A percentile compares a stretch with the other conserved stretches of the same genome.
phyloP scores from a whole-genome alignment of 2,797 vertebrate species.

The Acanthurus tractus region DNA sequence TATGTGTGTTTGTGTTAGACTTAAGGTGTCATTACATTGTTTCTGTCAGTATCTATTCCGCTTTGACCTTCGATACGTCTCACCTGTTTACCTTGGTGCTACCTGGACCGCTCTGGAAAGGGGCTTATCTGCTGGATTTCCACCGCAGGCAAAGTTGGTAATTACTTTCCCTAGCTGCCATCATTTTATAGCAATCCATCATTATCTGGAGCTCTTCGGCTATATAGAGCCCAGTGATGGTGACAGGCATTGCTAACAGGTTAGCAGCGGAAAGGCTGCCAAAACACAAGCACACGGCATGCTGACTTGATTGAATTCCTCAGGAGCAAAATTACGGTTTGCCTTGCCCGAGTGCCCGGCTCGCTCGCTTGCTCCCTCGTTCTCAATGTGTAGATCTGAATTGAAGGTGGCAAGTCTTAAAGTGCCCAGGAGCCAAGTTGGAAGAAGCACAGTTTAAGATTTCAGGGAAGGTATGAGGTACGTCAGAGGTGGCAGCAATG shows the following conservation, averaged over 20 bases:
- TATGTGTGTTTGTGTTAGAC: slow-evolving; percentile 1
- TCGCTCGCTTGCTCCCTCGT: slow-evolving; percentile 10
- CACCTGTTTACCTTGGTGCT: slow-evolving; percentile 68
- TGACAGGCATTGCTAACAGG: slow-evolving; percentile 76
- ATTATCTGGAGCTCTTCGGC: slow-evolving; percentile 69
- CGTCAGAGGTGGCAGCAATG: slow-evolving; percentile 32
- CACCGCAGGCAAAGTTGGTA: slow-evolving; percentile 82
- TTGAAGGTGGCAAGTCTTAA: slow-evolving; percentile 80
- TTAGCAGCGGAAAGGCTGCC: slow-evolving; percentile 62
- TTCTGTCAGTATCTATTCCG: slow-evolving; percentile 57
- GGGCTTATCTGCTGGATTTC: slow-evolving; percentile 81
- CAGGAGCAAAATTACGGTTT: slow-evolving; percentile 74
- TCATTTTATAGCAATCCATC: slow-evolving; percentile 80
- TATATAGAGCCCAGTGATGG: slow-evolving; percentile 32
- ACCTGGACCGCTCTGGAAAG: slow-evolving; percentile 58
- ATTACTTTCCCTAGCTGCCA: slow-evolving; percentile 78
- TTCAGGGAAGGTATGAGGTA: slow-evolving; percentile 69
- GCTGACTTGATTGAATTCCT: slow-evolving; percentile 75
- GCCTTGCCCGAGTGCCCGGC: slow-evolving; percentile 43
- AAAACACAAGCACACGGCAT: slow-evolving; percentile 52
- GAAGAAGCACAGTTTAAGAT: slow-evolving; percentile 73
- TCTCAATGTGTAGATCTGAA: slow-evolving; percentile 70
- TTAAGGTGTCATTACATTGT: slow-evolving; percentile 54
- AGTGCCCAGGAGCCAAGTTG: slow-evolving; percentile 67
- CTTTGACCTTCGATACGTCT: slow-evolving; percentile 78